A percentile compares a stretch with the other conserved stretches of the same genome.
Evolutionary conservation across 1,140 invertebrate species (phyloP).

Genomic region (Drosophila serrata): DNA sequence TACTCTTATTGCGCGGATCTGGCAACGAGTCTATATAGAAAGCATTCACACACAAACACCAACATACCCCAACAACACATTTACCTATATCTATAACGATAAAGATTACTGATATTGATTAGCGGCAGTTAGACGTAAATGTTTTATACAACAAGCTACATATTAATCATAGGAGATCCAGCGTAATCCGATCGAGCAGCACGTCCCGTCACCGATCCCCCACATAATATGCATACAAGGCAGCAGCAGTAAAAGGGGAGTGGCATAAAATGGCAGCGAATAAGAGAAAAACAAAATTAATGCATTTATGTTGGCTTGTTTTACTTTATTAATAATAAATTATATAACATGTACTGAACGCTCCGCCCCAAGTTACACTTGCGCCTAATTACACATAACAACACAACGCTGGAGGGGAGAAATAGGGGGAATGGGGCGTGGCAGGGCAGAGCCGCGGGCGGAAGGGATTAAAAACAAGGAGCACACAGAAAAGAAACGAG

Average conservation of each 20-base stretch:
- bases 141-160: slow-evolving; percentile 43
- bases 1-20: slow-evolving; percentile 29
- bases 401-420: slow-evolving; percentile 40
- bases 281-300: slow-evolving; percentile 34
- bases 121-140: slow-evolving; percentile 33
- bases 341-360: slow-evolving; percentile 80
- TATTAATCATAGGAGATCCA: slow-evolving; percentile 39
- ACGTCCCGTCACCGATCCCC: slow-evolving; percentile 18
- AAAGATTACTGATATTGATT: slow-evolving; percentile 32
- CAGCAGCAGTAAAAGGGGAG: slow-evolving; percentile 3
- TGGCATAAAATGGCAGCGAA: slow-evolving; percentile 7
- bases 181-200: slow-evolving; percentile 26
- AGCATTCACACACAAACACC: slow-evolving; percentile 27
- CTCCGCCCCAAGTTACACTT: slow-evolving; percentile 60
- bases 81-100: slow-evolving; percentile 38
- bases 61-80: neutral
- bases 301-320: slow-evolving; percentile 68
- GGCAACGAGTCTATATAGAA: slow-evolving; percentile 15
- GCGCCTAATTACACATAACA: slow-evolving; percentile 68
- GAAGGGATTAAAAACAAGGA: slow-evolving; percentile 41
- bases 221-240: slow-evolving; percentile 23
- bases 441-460: slow-evolving; percentile 18
- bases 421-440: neutral
- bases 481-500: slow-evolving; percentile 40
- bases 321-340: slow-evolving; percentile 82